Conservation (phyloP, 2,797 vertebrate species). For the Arrhamphus sclerolepis region DNA sequence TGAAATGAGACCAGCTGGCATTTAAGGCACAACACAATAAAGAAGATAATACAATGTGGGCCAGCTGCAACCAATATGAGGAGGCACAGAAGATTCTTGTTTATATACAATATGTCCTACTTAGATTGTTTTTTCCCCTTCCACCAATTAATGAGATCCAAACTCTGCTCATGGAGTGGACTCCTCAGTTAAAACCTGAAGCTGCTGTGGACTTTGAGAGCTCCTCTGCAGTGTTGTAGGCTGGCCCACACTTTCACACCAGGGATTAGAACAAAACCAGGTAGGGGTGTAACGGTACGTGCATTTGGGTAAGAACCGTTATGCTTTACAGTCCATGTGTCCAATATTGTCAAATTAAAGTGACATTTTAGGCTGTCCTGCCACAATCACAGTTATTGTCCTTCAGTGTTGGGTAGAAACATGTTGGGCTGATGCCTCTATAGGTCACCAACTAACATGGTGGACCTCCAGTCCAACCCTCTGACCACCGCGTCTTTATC, state of each 20-base stretch:
- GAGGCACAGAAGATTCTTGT: conserved; percentile 45
- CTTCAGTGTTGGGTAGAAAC: too few species aligned
- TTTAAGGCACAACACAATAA: conserved; percentile 67
- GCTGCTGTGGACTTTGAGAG: neutral
- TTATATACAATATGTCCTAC: conserved; percentile 36
- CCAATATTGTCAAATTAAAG: neutral
- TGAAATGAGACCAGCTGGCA: conserved; percentile 56
- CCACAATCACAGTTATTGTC: too few species aligned
- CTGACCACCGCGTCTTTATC: too few species aligned
- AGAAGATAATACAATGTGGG: conserved; percentile 56
- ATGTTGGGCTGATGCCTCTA: too few species aligned
- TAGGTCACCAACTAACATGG: too few species aligned
- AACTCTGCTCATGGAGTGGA: conserved; percentile 10
- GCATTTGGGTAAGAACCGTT: neutral
- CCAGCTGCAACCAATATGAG: conserved; percentile 63
- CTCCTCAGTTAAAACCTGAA: conserved; percentile 14
- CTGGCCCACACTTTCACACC: conserved; percentile 56
- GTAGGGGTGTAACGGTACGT: conserved; percentile 52
- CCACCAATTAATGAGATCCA: conserved; percentile 27
- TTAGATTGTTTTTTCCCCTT: conserved; percentile 25
- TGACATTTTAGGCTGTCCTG: too few species aligned
- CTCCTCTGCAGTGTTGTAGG: conserved; percentile 38
- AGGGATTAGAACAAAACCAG: conserved; percentile 47
- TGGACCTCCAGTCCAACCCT: too few species aligned
- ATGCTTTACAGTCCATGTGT: neutral